Evolutionary conservation across 2,888 invertebrate species (phyloP).

Genomic region (Aphrophora alni): DNA sequence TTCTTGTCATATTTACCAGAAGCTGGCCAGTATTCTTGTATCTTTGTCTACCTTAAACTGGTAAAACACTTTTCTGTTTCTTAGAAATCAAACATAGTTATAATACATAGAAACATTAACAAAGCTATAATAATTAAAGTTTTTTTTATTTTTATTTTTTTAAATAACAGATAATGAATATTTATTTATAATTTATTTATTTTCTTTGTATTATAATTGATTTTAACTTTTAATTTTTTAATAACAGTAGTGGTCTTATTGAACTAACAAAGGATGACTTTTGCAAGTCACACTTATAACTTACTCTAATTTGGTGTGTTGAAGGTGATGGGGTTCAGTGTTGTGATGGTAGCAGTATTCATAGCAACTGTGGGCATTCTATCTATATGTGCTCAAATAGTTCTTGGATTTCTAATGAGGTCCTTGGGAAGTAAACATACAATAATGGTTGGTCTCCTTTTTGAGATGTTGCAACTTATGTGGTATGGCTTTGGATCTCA

Average conservation of each 20-base stretch:
- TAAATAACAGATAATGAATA: no score
- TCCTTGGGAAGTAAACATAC: constrained; percentile 94
- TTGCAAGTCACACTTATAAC: neutral
- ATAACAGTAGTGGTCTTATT: neutral
- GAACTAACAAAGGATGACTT: neutral
- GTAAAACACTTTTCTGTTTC: constrained; percentile 59
- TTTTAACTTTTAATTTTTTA: neutral
- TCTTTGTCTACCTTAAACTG: constrained; percentile 97
- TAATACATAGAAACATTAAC: no score
- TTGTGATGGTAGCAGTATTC: constrained; percentile 94
- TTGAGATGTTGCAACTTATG: constrained; percentile 96
- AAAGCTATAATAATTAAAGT: no score
- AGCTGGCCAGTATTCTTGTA: constrained; percentile 98
- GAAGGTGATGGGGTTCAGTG: constrained; percentile 91
- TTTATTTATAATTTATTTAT: no score
- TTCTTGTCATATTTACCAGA: constrained; percentile 98
- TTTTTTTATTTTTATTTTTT: no score
- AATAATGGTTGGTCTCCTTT: constrained; percentile 94
- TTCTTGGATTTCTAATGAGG: constrained; percentile 82
- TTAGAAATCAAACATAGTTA: no score
- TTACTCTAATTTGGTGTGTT: constrained; percentile 34
- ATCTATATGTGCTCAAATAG: constrained; percentile 93
- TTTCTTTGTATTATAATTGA: no score
- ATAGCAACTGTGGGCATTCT: constrained; percentile 96
- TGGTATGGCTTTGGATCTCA: constrained; percentile 98